A percentile compares a stretch with the other conserved stretches of the same genome.
phyloP scores from a whole-genome alignment of 1,140 invertebrate genomes.

The Belonocnema kinseyi region DNA sequence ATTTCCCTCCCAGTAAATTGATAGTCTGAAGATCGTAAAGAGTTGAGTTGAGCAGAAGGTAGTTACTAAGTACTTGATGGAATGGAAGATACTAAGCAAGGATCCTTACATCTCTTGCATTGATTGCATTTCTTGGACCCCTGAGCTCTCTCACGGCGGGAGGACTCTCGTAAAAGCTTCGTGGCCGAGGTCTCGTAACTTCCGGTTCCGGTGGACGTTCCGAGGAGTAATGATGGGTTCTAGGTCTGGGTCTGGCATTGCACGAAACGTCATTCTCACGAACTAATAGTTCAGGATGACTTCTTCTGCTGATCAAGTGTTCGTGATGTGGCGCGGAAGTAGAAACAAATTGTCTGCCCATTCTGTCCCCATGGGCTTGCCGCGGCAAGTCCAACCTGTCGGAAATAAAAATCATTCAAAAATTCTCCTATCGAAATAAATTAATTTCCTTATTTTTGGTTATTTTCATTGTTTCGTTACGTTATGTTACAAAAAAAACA shows the following conservation, averaged over 20 bases:
- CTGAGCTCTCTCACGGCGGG: slow-evolving; percentile 63
- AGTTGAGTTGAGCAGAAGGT: neutral
- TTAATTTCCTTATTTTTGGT: too few relatives aligned
- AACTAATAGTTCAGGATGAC: slow-evolving; percentile 62
- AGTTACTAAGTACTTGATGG: neutral
- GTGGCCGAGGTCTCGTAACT: slow-evolving; percentile 64
- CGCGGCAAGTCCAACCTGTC: slow-evolving; percentile 56
- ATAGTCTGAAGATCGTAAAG: neutral
- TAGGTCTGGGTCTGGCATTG: slow-evolving; percentile 64
- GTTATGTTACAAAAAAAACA: too few relatives aligned
- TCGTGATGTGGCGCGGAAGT: slow-evolving; percentile 58
- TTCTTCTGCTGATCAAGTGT: slow-evolving; percentile 63
- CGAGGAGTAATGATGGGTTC: slow-evolving; percentile 65
- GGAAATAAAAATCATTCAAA: slow-evolving; percentile 37
- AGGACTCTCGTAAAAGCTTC: slow-evolving; percentile 72
- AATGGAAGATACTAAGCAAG: neutral
- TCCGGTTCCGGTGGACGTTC: slow-evolving; percentile 65
- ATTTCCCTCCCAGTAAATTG: neutral
- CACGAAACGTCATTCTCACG: slow-evolving; percentile 63
- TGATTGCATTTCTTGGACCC: slow-evolving; percentile 63
- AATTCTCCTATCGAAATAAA: slow-evolving; percentile 13
- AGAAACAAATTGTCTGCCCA: slow-evolving; percentile 42
- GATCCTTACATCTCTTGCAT: slow-evolving; percentile 62
- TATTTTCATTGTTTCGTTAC: too few relatives aligned
- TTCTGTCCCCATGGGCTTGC: slow-evolving; percentile 57